Conservation (phyloP, 2,797 vertebrate species). For the Sebastes iracundus region DNA sequence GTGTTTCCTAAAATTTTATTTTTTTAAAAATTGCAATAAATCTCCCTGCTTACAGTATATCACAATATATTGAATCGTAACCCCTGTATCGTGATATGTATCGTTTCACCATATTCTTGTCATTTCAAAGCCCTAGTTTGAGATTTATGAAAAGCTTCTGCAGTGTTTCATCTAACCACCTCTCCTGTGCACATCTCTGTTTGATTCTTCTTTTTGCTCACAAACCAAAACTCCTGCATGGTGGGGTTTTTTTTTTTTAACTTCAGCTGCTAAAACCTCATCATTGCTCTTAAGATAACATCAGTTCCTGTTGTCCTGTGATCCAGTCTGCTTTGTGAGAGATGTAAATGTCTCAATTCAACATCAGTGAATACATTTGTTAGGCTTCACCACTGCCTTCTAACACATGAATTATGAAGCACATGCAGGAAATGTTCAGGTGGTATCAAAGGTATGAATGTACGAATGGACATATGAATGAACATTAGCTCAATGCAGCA, state of each 20-base stretch:
- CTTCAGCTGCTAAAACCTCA: slow-evolving; percentile 9
- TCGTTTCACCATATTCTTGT: neutral
- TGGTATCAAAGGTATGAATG: neutral
- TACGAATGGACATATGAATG: slow-evolving; percentile 1
- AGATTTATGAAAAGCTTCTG: neutral
- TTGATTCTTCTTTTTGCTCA: neutral
- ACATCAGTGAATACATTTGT: neutral
- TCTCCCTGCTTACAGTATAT: neutral
- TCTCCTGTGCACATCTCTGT: neutral
- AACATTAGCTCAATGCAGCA: slow-evolving; percentile 9
- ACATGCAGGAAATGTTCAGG: slow-evolving; percentile 28
- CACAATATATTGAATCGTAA: neutral
- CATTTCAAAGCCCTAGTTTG: neutral
- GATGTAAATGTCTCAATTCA: slow-evolving; percentile 39
- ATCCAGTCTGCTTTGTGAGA: slow-evolving; percentile 29
- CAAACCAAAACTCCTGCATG: neutral
- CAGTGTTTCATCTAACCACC: neutral
- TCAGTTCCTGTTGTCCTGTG: slow-evolving; percentile 10
- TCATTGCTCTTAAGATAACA: slow-evolving; percentile 13
- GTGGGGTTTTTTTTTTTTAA: neutral
- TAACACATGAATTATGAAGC: slow-evolving; percentile 29
- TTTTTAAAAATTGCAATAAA: neutral
- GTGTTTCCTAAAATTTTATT: neutral
- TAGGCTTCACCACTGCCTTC: slow-evolving; percentile 5
- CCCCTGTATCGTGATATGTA: neutral